These are phyloP conservation scores for Pteropus alecto DNA, from an alignment of 2,113 vertebrate genomes.

Conservation along the genomic window DNA sequence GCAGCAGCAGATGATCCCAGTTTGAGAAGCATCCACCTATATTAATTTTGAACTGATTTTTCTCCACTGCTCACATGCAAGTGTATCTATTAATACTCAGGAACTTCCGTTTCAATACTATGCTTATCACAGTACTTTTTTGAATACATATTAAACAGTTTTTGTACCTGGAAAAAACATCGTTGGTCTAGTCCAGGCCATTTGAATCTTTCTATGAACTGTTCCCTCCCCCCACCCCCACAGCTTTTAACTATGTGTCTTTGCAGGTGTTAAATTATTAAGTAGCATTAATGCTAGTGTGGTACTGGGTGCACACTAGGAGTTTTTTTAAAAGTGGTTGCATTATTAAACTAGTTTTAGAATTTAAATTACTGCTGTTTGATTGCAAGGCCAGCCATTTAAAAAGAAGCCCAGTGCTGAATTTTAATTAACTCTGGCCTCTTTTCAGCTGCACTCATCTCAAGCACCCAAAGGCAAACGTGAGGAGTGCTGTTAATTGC, in stretches of 20 bases:
- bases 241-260: slow-evolving; percentile 8
- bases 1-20: not conserved
- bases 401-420: not conserved
- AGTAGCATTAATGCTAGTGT: not conserved
- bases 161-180: slow-evolving; percentile 47
- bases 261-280: slow-evolving; percentile 35
- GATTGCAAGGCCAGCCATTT: not conserved
- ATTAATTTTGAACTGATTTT: not conserved
- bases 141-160: slow-evolving; percentile 28
- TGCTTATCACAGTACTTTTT: slow-evolving; percentile 12
- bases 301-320: not conserved
- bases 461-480: not conserved
- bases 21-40: not conserved
- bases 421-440: slow-evolving; percentile 22
- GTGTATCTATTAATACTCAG: not conserved
- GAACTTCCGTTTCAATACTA: not conserved
- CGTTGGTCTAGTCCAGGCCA: slow-evolving; percentile 27
- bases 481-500: slow-evolving; percentile 27
- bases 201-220: slow-evolving; percentile 64
- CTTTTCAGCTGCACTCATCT: not conserved
- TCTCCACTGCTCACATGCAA: not conserved
- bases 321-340: not conserved
- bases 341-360: slow-evolving; percentile 26
- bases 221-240: not conserved
- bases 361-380: not conserved